Conservation (phyloP, 2,113 vertebrate species). For the Cheirogaleus medius region DNA sequence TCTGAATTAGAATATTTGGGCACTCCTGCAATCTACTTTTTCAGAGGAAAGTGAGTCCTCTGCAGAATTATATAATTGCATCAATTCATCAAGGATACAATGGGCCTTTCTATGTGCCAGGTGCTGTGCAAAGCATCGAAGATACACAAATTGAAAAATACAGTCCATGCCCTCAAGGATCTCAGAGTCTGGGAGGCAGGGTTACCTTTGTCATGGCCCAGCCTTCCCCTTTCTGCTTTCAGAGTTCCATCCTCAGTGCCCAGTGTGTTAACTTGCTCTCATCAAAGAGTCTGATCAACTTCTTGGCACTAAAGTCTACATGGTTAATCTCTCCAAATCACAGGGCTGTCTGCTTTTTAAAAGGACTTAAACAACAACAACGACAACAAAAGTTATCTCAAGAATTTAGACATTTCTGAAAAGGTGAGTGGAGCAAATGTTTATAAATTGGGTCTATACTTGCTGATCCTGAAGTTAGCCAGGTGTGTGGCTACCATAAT, state of each 20-base stretch:
- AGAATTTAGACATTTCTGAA: conserved; percentile 3
- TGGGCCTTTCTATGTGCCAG: not conserved
- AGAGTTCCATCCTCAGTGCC: not conserved
- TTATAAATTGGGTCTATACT: not conserved
- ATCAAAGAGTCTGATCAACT: not conserved
- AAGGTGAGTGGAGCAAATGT: not conserved
- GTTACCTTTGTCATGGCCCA: not conserved
- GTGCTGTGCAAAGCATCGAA: not conserved
- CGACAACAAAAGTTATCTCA: not conserved
- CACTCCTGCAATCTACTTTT: not conserved
- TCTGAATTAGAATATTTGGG: not conserved
- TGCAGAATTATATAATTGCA: not conserved
- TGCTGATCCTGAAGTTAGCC: not conserved
- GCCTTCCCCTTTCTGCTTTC: not conserved
- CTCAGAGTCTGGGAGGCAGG: not conserved
- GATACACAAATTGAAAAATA: not conserved
- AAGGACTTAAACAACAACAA: not conserved
- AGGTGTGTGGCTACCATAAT: not conserved
- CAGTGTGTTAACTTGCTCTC: not conserved
- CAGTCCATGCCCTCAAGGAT: not conserved
- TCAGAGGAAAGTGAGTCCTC: not conserved
- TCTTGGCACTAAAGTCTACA: not conserved
- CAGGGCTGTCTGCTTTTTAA: not conserved
- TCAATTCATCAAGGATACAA: not conserved
- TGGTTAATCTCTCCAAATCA: not conserved